Evolutionary conservation across 2,888 invertebrate genomes (phyloP).

Genomic region (Patella pellucida): DNA sequence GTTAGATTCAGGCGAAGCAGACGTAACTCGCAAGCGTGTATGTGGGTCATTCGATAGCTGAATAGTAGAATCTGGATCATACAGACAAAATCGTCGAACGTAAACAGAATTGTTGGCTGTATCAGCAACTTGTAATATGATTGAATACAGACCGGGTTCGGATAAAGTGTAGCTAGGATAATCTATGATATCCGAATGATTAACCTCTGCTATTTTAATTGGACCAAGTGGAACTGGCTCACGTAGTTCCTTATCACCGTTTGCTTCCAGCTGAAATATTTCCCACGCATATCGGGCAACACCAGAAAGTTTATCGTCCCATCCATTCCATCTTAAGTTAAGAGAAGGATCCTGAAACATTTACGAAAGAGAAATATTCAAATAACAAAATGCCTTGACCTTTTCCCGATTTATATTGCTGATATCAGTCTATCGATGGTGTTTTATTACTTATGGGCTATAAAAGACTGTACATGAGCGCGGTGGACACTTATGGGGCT

Average conservation of each 20-base stretch:
- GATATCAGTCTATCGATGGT: too few relatives aligned
- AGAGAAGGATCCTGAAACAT: too few relatives aligned
- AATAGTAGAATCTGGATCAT: conserved; percentile 38
- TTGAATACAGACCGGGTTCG: conserved; percentile 43
- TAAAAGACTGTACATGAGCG: too few relatives aligned
- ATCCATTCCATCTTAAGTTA: conserved; percentile 37
- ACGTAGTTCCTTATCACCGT: conserved; percentile 23
- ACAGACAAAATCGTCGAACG: conserved; percentile 43
- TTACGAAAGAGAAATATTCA: too few relatives aligned
- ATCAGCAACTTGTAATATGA: conserved; percentile 43
- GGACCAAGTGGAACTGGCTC: conserved; percentile 26
- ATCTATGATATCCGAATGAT: conserved; percentile 14
- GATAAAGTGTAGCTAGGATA: conserved; percentile 28
- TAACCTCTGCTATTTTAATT: conserved; percentile 16
- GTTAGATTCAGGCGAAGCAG: conserved; percentile 34
- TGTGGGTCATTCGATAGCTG: conserved; percentile 22
- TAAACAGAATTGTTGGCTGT: conserved; percentile 48
- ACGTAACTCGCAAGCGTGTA: conserved; percentile 29
- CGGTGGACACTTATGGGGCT: too few relatives aligned
- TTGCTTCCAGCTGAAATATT: conserved; percentile 34
- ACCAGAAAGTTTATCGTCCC: conserved; percentile 37
- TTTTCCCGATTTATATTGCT: too few relatives aligned
- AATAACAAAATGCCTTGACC: too few relatives aligned
- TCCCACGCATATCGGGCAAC: conserved; percentile 37
- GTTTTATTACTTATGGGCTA: too few relatives aligned